phyloP scores from a whole-genome alignment of 2,797 vertebrate species.

The Bradypodion pumilum region DNA sequence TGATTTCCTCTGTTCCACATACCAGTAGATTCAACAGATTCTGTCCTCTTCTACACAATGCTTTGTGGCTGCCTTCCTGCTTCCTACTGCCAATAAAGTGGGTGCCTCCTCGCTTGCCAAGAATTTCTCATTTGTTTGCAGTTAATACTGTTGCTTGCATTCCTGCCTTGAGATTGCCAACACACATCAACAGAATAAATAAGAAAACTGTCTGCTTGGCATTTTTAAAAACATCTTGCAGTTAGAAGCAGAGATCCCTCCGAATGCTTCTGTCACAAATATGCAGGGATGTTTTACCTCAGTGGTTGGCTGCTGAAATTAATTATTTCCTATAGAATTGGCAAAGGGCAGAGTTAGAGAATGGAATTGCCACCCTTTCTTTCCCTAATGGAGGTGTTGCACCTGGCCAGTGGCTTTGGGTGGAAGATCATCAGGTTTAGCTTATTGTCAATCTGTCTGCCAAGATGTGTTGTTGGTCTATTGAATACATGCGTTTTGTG shows the following conservation, averaged over 20 bases:
- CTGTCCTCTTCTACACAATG: not conserved
- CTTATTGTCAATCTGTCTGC: not conserved
- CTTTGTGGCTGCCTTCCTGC: not conserved
- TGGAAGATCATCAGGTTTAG: not conserved
- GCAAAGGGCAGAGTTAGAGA: not conserved
- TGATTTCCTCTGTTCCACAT: not conserved
- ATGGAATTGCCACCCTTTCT: not conserved
- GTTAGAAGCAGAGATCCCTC: slow-evolving; percentile 42
- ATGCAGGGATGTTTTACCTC: slow-evolving; percentile 22
- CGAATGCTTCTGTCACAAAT: not conserved
- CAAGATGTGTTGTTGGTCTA: not conserved
- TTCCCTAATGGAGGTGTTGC: not conserved
- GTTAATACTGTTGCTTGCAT: slow-evolving; percentile 37
- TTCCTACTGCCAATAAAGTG: slow-evolving; percentile 38
- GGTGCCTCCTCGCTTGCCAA: slow-evolving; percentile 51
- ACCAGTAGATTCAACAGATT: not conserved
- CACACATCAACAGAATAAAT: slow-evolving; percentile 40
- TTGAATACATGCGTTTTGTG: not conserved
- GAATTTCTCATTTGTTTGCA: slow-evolving; percentile 61
- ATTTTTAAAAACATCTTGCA: slow-evolving; percentile 38
- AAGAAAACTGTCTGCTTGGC: slow-evolving; percentile 18
- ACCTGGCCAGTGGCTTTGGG: not conserved
- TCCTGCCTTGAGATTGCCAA: slow-evolving; percentile 47
- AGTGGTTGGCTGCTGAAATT: not conserved
- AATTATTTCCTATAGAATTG: rapidly evolving